Percentiles rank a stretch among this genome's conserved stretches.
Evolutionary conservation across 2,113 vertebrate genomes (phyloP).

Genomic region (Callithrix jacchus): DNA sequence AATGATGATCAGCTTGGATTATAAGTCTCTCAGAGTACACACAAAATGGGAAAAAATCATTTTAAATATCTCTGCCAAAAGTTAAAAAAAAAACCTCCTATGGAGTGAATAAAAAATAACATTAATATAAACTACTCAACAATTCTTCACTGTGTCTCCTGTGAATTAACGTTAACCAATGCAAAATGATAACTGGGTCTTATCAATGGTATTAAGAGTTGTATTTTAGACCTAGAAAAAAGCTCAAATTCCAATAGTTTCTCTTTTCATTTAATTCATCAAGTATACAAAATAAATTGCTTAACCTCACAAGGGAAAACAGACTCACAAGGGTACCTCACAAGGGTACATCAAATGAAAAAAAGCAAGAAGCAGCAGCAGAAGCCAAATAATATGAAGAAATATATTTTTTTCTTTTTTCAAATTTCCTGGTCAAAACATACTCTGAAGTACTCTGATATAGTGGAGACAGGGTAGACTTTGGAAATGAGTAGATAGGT

Average conservation of each 20-base stretch:
- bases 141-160: not conserved
- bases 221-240: not conserved
- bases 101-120: not conserved
- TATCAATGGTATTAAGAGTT: not conserved
- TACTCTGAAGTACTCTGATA: not conserved
- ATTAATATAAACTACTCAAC: not conserved
- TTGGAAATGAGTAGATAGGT: not conserved
- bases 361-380: not conserved
- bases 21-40: not conserved
- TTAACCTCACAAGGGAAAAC: not conserved
- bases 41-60: constrained; percentile 30
- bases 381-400: not conserved
- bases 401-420: not conserved
- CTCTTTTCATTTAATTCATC: constrained; percentile 15
- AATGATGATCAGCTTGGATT: not conserved
- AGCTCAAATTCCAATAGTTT: constrained; percentile 1
- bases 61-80: not conserved
- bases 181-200: not conserved
- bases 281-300: not conserved
- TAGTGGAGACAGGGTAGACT: not conserved
- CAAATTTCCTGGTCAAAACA: constrained; percentile 5
- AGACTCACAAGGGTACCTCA: no score
- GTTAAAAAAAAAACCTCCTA: not conserved
- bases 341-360: constrained; percentile 1
- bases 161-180: not conserved